phyloP scores from a whole-genome alignment of 2,888 invertebrate species.

The Oligia fasciuncula region DNA sequence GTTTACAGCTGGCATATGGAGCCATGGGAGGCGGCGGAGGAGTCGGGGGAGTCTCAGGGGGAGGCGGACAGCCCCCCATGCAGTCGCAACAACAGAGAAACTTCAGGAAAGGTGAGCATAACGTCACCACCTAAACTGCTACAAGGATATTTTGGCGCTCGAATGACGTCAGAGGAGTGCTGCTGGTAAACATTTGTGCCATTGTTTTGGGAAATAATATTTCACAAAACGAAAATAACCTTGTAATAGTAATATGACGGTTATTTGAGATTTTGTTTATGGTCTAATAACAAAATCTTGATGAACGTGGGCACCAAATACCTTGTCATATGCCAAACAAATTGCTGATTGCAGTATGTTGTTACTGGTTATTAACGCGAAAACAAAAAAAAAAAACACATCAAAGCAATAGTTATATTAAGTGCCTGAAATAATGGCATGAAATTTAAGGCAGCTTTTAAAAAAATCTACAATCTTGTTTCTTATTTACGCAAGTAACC shows the following conservation, averaged over 20 bases:
- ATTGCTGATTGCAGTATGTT: neutral
- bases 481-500: neutral
- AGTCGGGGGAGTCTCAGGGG: constrained; percentile 78
- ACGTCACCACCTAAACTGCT: neutral
- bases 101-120: constrained; percentile 81
- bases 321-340: neutral
- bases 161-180: neutral
- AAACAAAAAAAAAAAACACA: too few species aligned
- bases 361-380: too few species aligned
- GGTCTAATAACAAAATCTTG: neutral
- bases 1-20: constrained; percentile 81
- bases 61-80: constrained; percentile 86
- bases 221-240: too few species aligned
- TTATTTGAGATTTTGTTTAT: too few species aligned
- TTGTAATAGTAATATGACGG: too few species aligned
- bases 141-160: neutral
- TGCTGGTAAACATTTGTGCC: too few species aligned
- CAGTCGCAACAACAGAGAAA: constrained; percentile 82
- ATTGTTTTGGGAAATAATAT: too few species aligned
- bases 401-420: neutral
- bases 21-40: constrained; percentile 84
- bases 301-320: neutral
- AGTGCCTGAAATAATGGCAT: neutral
- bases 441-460: too few species aligned
- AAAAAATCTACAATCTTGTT: neutral